Base-by-base conservation (phyloP, 2,888 invertebrate species). In the Apotomis turbidana region DNA sequence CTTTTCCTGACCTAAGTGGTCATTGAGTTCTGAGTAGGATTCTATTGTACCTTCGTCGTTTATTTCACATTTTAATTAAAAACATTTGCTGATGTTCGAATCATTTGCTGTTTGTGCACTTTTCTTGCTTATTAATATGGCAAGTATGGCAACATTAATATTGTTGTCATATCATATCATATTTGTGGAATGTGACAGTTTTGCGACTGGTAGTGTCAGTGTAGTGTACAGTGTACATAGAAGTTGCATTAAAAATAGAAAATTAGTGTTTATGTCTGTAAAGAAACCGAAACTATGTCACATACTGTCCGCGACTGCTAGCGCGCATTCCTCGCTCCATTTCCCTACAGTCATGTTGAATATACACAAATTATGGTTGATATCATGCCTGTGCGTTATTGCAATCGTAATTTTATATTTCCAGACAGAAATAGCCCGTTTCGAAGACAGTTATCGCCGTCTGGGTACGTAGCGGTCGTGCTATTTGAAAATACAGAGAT, bases 381-480 rank as follows among this genome's bases (percentile, higher is more conserved):
- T 93, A 81, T 88, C 90, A 69, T 90, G 89, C 82, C 82, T 93
- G 70, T 87, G 91, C 85, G 85, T 90, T 85, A 84, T 92, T 85
- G 90, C 89, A 82, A 81, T 90, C 76, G 85, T 90, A 78, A 87
- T 92, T 75, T 81, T 93, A 74, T 92, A 93, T 89, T 93, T 93
- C 83, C 92, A 93, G 84, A 85, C 90, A 66, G 91, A 93, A 88
- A 88, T 93, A 74, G 84, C 88, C 59, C 87, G 90, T 76, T 79
- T 93, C 77, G 93, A 93, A 74, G 89, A 91, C 69, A 85, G 78
- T 77, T 90, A 90, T 83, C 85, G 85, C 74, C 90, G 86, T 81
- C 76, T 91, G 77, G 93, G 93, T 93, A 77, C 80, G 85, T 78
- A 71, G 60, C 5, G 36, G 46, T 64, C 52, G 66, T 74, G 60